Conservation (phyloP, 2,888 invertebrate genomes). For the Altica lythri region DNA sequence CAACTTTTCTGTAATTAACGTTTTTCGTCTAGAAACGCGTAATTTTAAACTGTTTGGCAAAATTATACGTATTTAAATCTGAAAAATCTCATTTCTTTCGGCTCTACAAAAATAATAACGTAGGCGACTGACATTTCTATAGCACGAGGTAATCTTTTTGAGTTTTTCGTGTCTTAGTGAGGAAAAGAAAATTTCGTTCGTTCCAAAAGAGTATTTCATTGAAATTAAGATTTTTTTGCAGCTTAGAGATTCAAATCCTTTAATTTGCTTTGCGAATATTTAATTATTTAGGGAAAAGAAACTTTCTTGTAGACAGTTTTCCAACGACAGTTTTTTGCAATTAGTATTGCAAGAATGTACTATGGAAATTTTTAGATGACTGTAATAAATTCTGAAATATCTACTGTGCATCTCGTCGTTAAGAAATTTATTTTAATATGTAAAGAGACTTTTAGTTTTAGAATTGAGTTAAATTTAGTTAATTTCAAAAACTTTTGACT, state of each 20-base stretch:
- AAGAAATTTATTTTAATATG: neutral
- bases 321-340: neutral
- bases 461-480: too few relatives aligned
- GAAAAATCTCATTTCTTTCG: neutral
- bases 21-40: slow-evolving; percentile 1
- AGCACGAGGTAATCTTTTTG: slow-evolving; percentile 9
- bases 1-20: slow-evolving; percentile 11
- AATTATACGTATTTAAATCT: slow-evolving; percentile 13
- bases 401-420: neutral
- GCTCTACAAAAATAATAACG: slow-evolving; percentile 1
- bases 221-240: slow-evolving; percentile 11
- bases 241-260: neutral
- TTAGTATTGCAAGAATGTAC: neutral
- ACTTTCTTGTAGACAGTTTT: too few relatives aligned
- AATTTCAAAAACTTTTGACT: too few relatives aligned
- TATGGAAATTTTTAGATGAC: neutral
- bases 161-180: slow-evolving; percentile 3
- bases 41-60: slow-evolving; percentile 12
- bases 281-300: slow-evolving; percentile 3
- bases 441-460: too few relatives aligned
- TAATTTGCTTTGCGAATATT: slow-evolving; percentile 16
- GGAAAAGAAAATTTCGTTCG: slow-evolving; percentile 9
- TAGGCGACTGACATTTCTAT: slow-evolving; percentile 3
- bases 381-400: neutral
- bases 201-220: slow-evolving; percentile 7